Evolutionary conservation across 1,140 invertebrate genomes (phyloP).

Genomic region (Heliconius melpomene): DNA sequence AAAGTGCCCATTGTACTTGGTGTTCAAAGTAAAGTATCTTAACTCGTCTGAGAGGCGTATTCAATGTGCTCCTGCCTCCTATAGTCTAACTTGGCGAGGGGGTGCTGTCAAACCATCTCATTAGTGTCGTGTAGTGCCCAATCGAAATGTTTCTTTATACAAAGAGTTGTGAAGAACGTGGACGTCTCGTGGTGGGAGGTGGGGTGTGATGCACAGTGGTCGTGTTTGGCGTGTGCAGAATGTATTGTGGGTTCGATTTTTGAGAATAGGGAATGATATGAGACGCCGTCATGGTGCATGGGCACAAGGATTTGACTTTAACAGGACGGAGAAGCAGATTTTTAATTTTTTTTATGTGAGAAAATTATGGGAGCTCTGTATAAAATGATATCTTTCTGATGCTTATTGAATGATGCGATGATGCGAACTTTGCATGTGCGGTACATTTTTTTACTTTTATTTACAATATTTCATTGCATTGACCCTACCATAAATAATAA

Average conservation of each 20-base stretch:
- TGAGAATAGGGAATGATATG: no score
- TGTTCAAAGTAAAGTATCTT: slow-evolving; percentile 39
- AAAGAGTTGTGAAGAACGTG: background rate
- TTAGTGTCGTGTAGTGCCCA: slow-evolving; percentile 37
- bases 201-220: background rate
- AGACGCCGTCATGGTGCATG: no score
- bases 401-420: no score
- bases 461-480: no score
- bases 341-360: no score
- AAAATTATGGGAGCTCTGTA: no score
- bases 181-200: background rate
- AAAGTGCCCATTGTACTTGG: slow-evolving; percentile 35
- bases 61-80: slow-evolving; percentile 23
- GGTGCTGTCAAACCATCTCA: slow-evolving; percentile 37
- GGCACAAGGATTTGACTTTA: no score
- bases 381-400: no score
- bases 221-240: background rate
- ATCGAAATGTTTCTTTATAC: slow-evolving; percentile 27
- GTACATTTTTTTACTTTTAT: no score
- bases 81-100: slow-evolving; percentile 28
- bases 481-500: no score
- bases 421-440: no score
- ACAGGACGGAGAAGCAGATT: no score
- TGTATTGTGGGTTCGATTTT: background rate
- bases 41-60: slow-evolving; percentile 41